phyloP scores from a whole-genome alignment of 1,140 invertebrate genomes.

The Phocides pigmalion region DNA sequence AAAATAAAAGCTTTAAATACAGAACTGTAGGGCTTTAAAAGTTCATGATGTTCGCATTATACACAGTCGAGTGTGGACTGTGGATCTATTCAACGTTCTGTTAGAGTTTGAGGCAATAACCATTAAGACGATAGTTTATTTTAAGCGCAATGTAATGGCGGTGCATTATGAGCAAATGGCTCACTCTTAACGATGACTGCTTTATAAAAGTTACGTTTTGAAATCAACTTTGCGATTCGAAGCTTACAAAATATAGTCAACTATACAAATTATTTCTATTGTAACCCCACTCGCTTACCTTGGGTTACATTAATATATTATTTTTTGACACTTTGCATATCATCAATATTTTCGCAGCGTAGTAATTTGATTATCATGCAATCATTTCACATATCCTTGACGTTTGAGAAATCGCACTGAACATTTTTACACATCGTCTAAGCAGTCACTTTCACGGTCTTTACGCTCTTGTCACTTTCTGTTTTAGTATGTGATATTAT shows the following conservation, averaged over 20 bases:
- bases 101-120: neutral
- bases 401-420: neutral
- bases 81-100: neutral
- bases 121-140: neutral
- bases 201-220: conserved; percentile 25
- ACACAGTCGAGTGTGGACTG: no score
- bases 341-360: neutral
- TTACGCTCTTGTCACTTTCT: no score
- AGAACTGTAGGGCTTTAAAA: no score
- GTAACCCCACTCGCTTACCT: conserved; percentile 15
- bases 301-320: neutral
- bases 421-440: neutral
- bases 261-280: conserved; percentile 2
- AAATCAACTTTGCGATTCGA: conserved; percentile 1
- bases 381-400: neutral
- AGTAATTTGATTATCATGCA: conserved; percentile 1
- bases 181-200: neutral
- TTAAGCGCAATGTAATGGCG: conserved; percentile 3
- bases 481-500: no score
- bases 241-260: conserved; percentile 12
- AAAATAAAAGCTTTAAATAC: no score
- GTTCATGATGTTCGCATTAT: no score
- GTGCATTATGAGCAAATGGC: conserved; percentile 11
- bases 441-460: no score
- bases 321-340: neutral